Base-by-base conservation (phyloP, 1,140 invertebrate genomes). In the Heliconius melpomene region DNA sequence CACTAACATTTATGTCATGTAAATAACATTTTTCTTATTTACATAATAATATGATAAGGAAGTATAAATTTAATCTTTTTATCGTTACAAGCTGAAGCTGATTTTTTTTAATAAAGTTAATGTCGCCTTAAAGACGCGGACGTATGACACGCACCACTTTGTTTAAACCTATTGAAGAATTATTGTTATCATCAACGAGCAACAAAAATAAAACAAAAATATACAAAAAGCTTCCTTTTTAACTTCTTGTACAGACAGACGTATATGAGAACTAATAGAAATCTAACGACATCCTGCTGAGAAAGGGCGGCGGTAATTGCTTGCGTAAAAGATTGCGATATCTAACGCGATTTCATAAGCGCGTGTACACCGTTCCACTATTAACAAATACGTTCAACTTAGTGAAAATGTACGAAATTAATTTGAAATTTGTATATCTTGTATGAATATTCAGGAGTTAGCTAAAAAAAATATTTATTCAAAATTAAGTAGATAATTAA, bases 311-410 rank as follows among this genome's bases (percentile, higher is more conserved):
- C 70, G 70, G 57, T 74, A 38, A 66, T 86, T 87, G 80, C 84
- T 87, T 87, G 81, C 86, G 82, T 77, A 84, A 89, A 46, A 71
- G 72, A 74, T 82, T 81, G 80, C 80, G 54, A 80, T 79, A 82
- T 84, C 84, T 82, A 78, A 88, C 84, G 79, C 83, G 74, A 74
- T 82, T 83, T 88, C 85, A 86, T 81, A 85, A 90, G 80, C 60
- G 71, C 50, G 6, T 75, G 79, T 75, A 38, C 83, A 85, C 85
- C 86, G 88, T 87, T 89, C 85, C 84, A 88, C 78, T 85, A 71
- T 71, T 71, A 72, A 52, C 66, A 13, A 71, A 71, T 71, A 36
- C 18, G 29, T 71, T 5, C 70, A 36, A 71, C 11, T 32, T 36
- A 20, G 70, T 18, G 29, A 36, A 71, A 71, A 71, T 71, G 29